phyloP scores from a whole-genome alignment of 2,888 invertebrate species.

The Rhodophaea formosa region DNA sequence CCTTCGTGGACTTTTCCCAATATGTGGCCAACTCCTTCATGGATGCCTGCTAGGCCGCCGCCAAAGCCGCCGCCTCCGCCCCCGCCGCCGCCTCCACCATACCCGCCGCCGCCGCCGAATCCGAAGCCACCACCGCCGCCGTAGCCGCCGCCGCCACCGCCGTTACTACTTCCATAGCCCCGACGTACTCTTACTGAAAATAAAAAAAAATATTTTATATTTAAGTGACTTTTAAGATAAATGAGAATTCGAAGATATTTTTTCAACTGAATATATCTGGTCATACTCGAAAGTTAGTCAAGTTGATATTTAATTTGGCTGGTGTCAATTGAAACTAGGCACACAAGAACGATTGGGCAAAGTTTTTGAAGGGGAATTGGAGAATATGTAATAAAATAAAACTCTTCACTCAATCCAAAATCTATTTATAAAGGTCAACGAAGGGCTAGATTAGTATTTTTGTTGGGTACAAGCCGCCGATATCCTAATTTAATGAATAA shows the following conservation, averaged over 20 bases:
- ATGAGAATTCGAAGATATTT: no score
- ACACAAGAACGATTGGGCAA: no score
- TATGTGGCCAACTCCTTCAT: conserved; percentile 51
- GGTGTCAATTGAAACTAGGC: no score
- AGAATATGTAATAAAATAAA: no score
- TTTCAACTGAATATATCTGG: no score
- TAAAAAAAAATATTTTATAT: conserved; percentile 20
- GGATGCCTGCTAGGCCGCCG: conserved; percentile 45
- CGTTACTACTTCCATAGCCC: conserved; percentile 43
- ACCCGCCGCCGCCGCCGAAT: conserved; percentile 35
- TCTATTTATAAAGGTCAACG: no score
- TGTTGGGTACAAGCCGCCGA: background rate
- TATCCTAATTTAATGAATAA: background rate
- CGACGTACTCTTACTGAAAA: conserved; percentile 59
- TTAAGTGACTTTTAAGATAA: background rate
- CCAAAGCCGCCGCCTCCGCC: conserved; percentile 37
- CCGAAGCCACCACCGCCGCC: conserved; percentile 37
- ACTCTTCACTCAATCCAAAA: no score
- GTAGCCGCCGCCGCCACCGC: conserved; percentile 34
- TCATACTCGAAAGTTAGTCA: no score
- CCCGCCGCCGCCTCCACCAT: conserved; percentile 39
- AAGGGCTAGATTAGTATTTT: background rate
- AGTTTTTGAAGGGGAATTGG: no score
- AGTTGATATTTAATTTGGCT: no score
- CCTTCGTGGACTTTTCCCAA: conserved; percentile 53